Percentiles rank a stretch among this genome's conserved stretches.
Conservation (phyloP, 2,113 vertebrate genomes). For the Pycnonotus jocosus region DNA sequence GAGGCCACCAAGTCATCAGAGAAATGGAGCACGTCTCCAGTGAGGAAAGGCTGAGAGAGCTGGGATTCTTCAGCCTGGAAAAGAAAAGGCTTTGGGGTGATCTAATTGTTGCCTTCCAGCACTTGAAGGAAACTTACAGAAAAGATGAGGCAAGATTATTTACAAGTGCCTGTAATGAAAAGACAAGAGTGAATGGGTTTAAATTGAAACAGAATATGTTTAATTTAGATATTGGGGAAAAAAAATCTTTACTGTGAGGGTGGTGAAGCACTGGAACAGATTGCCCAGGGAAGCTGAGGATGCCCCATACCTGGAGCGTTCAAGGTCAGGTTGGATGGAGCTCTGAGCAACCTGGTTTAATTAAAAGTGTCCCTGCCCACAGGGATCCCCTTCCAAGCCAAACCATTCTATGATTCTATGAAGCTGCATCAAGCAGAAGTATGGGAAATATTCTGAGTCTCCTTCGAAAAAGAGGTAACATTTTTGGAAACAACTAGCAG, state of each 20-base stretch:
- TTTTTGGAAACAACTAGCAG: not conserved
- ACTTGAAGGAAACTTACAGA: not conserved
- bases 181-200: not conserved
- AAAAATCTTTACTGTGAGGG: not conserved
- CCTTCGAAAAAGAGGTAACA: not conserved
- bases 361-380: not conserved
- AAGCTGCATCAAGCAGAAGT: not conserved
- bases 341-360: not conserved
- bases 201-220: not conserved
- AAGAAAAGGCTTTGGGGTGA: not conserved
- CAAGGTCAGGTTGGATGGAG: not conserved
- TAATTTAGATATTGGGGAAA: not conserved
- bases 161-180: not conserved
- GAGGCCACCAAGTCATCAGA: not conserved
- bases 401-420: not conserved
- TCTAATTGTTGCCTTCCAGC: not conserved
- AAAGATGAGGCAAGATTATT: not conserved
- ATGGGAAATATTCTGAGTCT: not conserved
- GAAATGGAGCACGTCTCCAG: not conserved
- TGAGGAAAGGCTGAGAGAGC: not conserved
- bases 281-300: not conserved
- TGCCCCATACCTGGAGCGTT: not conserved
- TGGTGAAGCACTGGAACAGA: not conserved
- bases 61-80: not conserved
- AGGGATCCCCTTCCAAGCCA: not conserved